Percentiles rank a stretch among this genome's conserved stretches.
Conservation (phyloP, 2,113 vertebrate species). For the Choloepus hoffmanni region DNA sequence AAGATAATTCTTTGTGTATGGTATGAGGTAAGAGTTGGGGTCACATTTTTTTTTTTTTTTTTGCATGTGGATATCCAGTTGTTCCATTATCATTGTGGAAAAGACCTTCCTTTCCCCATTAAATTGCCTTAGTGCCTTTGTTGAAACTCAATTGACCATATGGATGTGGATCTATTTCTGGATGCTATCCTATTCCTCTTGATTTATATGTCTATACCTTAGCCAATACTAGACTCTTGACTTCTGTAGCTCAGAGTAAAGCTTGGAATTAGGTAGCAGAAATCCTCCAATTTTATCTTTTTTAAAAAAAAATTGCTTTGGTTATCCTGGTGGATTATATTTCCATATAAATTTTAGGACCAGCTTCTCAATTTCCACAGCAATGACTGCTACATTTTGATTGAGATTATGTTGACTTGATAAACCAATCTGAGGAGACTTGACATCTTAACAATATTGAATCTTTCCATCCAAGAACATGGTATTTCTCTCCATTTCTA, state of each 20-base stretch:
- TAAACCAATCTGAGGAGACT: neutral
- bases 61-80: too few species aligned
- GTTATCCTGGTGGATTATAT: neutral
- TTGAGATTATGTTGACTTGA: neutral
- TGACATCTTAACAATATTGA: neutral
- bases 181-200: neutral
- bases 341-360: neutral
- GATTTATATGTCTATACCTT: neutral
- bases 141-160: neutral
- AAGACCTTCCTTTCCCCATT: neutral
- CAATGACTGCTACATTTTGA: neutral
- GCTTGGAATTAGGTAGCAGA: neutral
- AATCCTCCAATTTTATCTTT: neutral
- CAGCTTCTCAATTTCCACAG: neutral
- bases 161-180: neutral
- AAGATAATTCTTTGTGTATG: too few species aligned
- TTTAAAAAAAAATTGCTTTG: neutral
- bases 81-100: neutral
- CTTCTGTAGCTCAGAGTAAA: neutral
- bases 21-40: too few species aligned
- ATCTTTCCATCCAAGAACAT: neutral
- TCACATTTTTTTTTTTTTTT: too few species aligned
- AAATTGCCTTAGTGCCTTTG: neutral
- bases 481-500: neutral
- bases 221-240: neutral